Base-by-base conservation (phyloP, 2,797 vertebrate species). In the Xiphorhynchus erythropygius region DNA sequence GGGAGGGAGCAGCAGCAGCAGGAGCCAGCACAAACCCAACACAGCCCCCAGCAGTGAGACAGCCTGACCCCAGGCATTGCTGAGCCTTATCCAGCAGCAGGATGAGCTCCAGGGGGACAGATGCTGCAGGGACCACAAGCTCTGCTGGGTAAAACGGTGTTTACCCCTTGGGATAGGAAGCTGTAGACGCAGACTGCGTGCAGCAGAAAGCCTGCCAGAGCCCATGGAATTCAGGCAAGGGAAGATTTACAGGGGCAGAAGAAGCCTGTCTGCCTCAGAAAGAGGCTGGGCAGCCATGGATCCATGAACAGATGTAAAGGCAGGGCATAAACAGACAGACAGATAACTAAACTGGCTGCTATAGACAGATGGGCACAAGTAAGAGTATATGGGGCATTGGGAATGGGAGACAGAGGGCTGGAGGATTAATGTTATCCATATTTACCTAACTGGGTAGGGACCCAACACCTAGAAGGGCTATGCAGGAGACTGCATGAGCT, bases 111-210 rank as follows among this genome's bases (percentile, higher is more conserved):
- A n/a, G 41, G 9, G 24, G 39, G 28, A 24, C 18, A 37, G 70
- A 39, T 42, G 70, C 74, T 90, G 83, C 69, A 33, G 78, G 47
- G 74, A 67, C 55, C 73, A 64, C 30, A 42, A 64, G 74, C 44
- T 77, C 76, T 78, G 57, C 87, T 78, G 75, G 60, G 84, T 46
- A 64, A 78, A 87, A 67, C 6, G 22, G 7, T 71, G 71, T 74
- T 96, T 90, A 89, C 16, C 71, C 90, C 95, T 83, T 80, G 84
- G 90, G 92, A 93, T 5, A 92, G 57, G 52, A 52, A 69, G 79
- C 50, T 64, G 87, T 35, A 74, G 85, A 76, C 1, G 0, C 7
- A 35, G 63, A 77, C 24, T 3, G n/a, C 0, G 2, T 4, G 8
- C 10, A 82, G 93, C 70, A 52, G 39, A 74, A 90, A 86, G 71